Conservation (phyloP, 2,888 invertebrate species). For the Metellina segmentata region DNA sequence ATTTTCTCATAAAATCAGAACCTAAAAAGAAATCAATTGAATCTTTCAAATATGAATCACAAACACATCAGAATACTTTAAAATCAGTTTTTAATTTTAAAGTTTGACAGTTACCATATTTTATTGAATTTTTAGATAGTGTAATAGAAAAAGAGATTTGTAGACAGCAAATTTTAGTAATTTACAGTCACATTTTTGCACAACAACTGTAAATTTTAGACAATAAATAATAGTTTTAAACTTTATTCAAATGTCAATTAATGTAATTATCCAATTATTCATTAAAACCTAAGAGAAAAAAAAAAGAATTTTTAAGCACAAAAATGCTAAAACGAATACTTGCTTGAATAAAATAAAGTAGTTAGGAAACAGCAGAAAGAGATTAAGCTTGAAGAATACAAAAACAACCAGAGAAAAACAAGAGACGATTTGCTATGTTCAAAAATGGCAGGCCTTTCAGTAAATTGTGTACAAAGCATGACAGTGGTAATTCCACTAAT, state of each 20-base stretch:
- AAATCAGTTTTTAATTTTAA: too few species aligned
- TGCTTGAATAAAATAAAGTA: conserved; percentile 10
- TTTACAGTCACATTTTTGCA: not conserved
- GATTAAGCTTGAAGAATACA: conserved; percentile 11
- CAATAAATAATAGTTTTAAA: not conserved
- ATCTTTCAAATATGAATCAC: too few species aligned
- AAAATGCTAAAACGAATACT: not conserved
- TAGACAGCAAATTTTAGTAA: not conserved
- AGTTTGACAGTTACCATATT: too few species aligned
- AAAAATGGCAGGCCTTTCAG: not conserved
- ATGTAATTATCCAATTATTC: not conserved
- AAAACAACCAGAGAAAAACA: not conserved
- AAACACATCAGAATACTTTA: too few species aligned
- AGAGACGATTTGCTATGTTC: not conserved
- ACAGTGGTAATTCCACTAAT: not conserved
- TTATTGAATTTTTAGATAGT: too few species aligned
- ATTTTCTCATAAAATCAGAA: too few species aligned
- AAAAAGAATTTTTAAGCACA: not conserved
- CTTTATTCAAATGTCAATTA: not conserved
- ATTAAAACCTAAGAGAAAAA: not conserved
- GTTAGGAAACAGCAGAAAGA: not conserved
- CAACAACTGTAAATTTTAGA: not conserved
- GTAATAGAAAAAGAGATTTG: too few species aligned
- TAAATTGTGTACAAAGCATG: not conserved
- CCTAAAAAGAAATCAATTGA: too few species aligned